Evolutionary conservation across 2,888 invertebrate species (phyloP).

Genomic region (Leucoma salicis): DNA sequence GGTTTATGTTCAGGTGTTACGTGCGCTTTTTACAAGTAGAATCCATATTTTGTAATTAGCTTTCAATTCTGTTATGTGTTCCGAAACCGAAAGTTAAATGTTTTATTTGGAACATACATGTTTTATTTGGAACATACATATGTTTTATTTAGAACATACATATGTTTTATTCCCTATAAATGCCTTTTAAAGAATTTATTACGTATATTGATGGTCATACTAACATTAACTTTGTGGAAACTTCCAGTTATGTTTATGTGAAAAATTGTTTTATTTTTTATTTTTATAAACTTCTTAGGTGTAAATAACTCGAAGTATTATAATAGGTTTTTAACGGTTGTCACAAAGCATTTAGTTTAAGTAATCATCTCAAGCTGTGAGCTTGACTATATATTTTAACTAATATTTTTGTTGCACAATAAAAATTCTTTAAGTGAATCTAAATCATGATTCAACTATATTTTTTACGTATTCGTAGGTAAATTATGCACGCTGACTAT

Average conservation of each 20-base stretch:
- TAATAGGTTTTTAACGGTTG: slow-evolving; percentile 37
- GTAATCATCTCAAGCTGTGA: slow-evolving; percentile 44
- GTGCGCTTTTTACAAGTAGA: no score
- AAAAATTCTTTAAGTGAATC: slow-evolving; percentile 11
- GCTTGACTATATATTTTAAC: slow-evolving; percentile 31
- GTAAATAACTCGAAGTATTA: slow-evolving; percentile 31
- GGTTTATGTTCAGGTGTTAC: no score
- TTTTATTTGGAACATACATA: no score
- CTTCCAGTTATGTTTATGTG: slow-evolving; percentile 31
- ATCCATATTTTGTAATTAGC: no score
- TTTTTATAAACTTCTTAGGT: slow-evolving; percentile 21
- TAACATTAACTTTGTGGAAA: slow-evolving; percentile 29
- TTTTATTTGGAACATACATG: no score
- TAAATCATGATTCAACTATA: slow-evolving; percentile 25
- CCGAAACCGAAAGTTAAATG: no score
- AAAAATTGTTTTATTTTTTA: slow-evolving; percentile 31
- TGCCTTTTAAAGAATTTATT: slow-evolving; percentile 23
- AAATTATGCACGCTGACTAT: slow-evolving; percentile 13
- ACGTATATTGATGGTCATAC: slow-evolving; percentile 25
- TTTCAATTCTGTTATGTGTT: no score
- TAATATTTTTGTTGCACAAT: slow-evolving; percentile 13
- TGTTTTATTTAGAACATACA: no score
- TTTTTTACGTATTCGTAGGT: slow-evolving; percentile 20
- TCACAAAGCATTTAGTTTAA: slow-evolving; percentile 65
- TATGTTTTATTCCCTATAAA: slow-evolving; percentile 23